Base-by-base conservation (phyloP, 2,113 vertebrate species). In the Loxodonta africana region DNA sequence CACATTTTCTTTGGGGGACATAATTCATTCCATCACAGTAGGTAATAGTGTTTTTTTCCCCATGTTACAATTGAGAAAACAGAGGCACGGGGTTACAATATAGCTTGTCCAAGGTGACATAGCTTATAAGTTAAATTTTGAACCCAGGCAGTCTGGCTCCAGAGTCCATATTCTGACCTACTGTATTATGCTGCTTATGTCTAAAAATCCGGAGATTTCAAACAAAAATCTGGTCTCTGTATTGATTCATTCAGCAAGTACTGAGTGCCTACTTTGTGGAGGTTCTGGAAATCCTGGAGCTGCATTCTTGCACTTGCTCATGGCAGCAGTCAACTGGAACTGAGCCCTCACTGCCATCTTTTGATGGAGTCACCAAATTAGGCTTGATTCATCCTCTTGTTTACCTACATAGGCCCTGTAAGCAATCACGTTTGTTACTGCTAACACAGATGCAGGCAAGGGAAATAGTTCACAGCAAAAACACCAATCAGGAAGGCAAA, bases 381-480 rank as follows among this genome's bases (percentile, higher is more conserved):
- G 90, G 62, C 57, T 90, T 76, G 67, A 87, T 81, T 80, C 57
- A 80, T 78, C 86, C 37, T 30, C 33, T 53, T 73, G 53, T 82
- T 88, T 78, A n/a, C 60, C 63, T 92, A 26, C 0, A 2, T 28
- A 21, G 83, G 65, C 17, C n/a, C 51, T 83, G 10, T 30, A 53
- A 46, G 53, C 60, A 71, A 1, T 84, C 67, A 41, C 12, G 0
- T 85, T 48, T 86, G 28, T 46, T 51, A 28, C 48, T 83, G 7
- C 15, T 57, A 30, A 83, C 5, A 4, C 6, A 84, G 48, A 26
- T n/a, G 26, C 11, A 51, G 41, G 12, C 44, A 76, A 23, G 30
- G 87, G 77, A 63, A 26, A 88, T 9, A 88, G 67, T 37, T 77
- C 48, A n/a, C 20, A 28, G 53, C 33, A n/a, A 60, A 71, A 81